Base-by-base conservation (phyloP, 2,113 vertebrate genomes). In the Grantiella picta region DNA sequence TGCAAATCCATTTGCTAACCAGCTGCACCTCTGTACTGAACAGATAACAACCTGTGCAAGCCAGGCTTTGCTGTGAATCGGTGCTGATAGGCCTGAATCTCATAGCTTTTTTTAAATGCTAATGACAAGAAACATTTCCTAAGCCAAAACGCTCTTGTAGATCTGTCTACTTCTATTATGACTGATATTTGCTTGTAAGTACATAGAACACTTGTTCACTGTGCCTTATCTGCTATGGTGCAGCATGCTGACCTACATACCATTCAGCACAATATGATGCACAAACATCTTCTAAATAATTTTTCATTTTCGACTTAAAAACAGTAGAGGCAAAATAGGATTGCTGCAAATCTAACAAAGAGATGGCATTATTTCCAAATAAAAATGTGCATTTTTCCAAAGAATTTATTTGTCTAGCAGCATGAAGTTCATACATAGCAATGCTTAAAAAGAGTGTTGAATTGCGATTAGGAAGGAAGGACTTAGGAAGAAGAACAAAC, bases 101-200 rank as follows among this genome's bases (percentile, higher is more conserved):
- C 99, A 99, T 98, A 99, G 99, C 99, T 98, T 99, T 99, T 99
- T 99, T 98, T 98, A 98, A 99, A 99, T 99, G 99, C 99, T 99
- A 99, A 99, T 99, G 99, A 99, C 98, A 98, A 99, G 99, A 99
- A 99, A 98, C 99, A 99, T 99, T 99, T 99, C 98, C 97, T 96
- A 97, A 98, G 99, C 99, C 99, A 99, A 99, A 99, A 98, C 97
- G 98, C 99, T 99, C 99, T 99, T 99, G 99, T 99, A 99, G 99
- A 99, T 99, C 99, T 99, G 99, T 99, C 99, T 99, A 99, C 99
- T 99, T 98, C 99, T 99, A 99, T 99, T 99, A 99, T 99, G 99
- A 99, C 99, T 99, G 99, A 99, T 99, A 99, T 99, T 99, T 99
- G 98, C 99, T 99, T 99, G 99, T 99, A 99, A 99, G 99, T 99